A percentile compares a stretch with the other conserved stretches of the same genome.
These are phyloP conservation scores for Paragorgia papillata DNA, from an alignment of 92 coral and sea anemone species.

Conservation along the genomic window DNA sequence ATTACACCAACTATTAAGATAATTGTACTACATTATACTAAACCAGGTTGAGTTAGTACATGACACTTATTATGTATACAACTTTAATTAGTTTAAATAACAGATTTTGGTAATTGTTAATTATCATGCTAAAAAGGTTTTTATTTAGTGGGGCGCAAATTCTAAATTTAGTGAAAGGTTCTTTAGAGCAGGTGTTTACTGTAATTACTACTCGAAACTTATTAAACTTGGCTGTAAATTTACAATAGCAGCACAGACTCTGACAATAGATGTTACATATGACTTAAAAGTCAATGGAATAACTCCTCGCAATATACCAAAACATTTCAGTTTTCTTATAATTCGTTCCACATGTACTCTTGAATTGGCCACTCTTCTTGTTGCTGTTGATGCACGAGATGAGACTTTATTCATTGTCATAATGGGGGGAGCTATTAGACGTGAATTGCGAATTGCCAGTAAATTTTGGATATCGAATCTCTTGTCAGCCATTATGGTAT, in stretches of 20 bases:
- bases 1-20: no score
- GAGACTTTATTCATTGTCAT: constrained; percentile 68
- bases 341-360: constrained; percentile 80
- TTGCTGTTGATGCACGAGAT: constrained; percentile 79
- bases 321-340: constrained; percentile 68
- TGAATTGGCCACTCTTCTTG: constrained; percentile 73
- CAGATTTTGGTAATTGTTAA: no score
- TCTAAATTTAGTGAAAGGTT: no score
- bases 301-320: constrained; percentile 66
- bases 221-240: constrained; percentile 63
- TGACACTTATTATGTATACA: no score
- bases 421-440: constrained; percentile 64
- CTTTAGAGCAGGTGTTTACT: no score
- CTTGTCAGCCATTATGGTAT: constrained; percentile 72
- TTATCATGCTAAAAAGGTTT: no score
- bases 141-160: no score
- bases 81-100: no score
- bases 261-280: constrained; percentile 62
- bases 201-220: not conserved
- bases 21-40: no score
- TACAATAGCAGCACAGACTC: constrained; percentile 70
- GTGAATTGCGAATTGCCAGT: constrained; percentile 56
- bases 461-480: constrained; percentile 65
- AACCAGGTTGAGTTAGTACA: no score
- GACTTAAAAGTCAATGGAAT: constrained; percentile 74